These are phyloP conservation scores for Drosophila flavopinicola DNA, from an alignment of 2,888 invertebrate species.

Conservation along the genomic window DNA sequence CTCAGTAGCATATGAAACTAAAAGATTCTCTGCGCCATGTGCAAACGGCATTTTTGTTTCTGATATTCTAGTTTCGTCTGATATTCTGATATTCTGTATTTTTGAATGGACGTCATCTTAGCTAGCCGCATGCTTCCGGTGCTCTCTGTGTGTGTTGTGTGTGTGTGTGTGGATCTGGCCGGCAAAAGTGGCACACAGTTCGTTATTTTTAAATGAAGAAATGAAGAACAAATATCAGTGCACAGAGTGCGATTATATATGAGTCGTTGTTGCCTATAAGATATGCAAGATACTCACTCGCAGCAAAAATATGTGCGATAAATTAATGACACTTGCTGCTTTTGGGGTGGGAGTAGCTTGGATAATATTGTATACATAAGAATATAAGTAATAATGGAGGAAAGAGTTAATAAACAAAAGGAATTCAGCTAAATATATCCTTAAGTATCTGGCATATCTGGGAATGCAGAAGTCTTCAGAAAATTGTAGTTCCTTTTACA, in stretches of 20 bases:
- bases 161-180: constrained; percentile 18
- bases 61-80: constrained; percentile 16
- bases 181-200: constrained; percentile 70
- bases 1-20: constrained; percentile 23
- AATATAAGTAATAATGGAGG: not conserved
- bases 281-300: constrained; percentile 48
- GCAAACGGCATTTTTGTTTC: constrained; percentile 36
- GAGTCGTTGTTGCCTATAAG: constrained; percentile 41
- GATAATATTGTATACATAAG: constrained; percentile 1
- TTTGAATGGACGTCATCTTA: constrained; percentile 69
- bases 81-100: constrained; percentile 37
- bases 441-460: no score
- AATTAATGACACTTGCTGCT: constrained; percentile 51
- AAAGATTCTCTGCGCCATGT: constrained; percentile 34
- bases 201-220: constrained; percentile 75
- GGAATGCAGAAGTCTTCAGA: no score
- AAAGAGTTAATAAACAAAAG: not conserved
- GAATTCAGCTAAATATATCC: not conserved
- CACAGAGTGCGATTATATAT: constrained; percentile 53
- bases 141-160: constrained; percentile 17
- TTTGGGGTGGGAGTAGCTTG: not conserved
- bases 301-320: constrained; percentile 53
- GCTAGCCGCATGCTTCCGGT: constrained; percentile 69
- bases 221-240: constrained; percentile 58
- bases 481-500: no score